A percentile compares a stretch with the other conserved stretches of the same genome.
These are phyloP conservation scores for Dasypolia templi DNA, from an alignment of 2,888 invertebrate genomes.

Conservation along the genomic window DNA sequence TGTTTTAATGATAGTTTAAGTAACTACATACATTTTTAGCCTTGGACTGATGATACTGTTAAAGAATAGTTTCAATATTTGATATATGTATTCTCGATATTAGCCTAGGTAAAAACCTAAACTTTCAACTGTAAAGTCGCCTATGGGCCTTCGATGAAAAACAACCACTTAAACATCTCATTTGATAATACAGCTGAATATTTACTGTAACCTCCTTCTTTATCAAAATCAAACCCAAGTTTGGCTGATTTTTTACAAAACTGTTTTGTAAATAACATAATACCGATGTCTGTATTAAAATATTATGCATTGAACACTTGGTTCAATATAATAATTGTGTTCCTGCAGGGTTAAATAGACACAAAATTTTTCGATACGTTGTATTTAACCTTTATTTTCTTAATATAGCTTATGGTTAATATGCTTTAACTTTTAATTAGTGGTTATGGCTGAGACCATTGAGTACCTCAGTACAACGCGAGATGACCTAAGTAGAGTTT, in stretches of 20 bases:
- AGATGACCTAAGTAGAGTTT: too few species aligned
- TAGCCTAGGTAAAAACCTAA: neutral
- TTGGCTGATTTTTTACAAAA: neutral
- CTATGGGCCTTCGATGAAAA: neutral
- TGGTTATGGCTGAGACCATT: too few species aligned
- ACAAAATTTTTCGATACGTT: neutral
- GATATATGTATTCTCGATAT: too few species aligned
- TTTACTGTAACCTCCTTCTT: neutral
- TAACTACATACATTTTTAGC: neutral
- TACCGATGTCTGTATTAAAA: neutral
- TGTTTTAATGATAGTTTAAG: conserved; percentile 3
- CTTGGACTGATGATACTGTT: too few species aligned
- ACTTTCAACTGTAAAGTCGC: neutral
- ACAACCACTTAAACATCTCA: neutral
- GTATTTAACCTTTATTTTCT: neutral
- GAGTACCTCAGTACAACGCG: too few species aligned
- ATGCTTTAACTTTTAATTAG: neutral
- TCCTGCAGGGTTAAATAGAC: conserved; percentile 26
- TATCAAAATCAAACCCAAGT: neutral
- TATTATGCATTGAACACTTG: conserved; percentile 15
- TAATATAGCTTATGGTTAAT: neutral
- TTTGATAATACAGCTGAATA: neutral
- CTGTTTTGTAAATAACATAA: neutral
- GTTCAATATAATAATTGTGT: conserved; percentile 11
- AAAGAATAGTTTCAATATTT: too few species aligned